phyloP scores from a whole-genome alignment of 2,888 invertebrate species.

The Ornithoptera priamus region DNA sequence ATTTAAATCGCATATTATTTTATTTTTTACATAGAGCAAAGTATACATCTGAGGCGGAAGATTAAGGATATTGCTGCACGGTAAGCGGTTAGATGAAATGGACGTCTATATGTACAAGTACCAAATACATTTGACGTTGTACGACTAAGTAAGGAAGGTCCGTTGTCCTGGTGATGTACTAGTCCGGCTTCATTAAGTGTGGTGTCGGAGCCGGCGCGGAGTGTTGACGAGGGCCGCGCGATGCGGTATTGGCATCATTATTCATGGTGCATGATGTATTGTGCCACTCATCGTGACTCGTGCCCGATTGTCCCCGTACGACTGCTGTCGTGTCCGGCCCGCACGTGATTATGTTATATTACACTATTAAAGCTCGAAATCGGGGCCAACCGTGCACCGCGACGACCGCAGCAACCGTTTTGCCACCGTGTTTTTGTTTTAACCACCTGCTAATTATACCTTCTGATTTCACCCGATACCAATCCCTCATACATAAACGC shows the following conservation, averaged over 20 bases:
- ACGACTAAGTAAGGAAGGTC: too few species aligned
- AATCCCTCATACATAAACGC: slow-evolving; percentile 23
- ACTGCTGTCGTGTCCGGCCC: slow-evolving; percentile 63
- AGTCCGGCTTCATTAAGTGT: slow-evolving; percentile 18
- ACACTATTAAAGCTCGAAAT: slow-evolving; percentile 54
- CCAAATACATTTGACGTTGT: too few species aligned
- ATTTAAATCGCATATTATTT: too few species aligned
- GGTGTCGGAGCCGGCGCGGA: slow-evolving; percentile 12
- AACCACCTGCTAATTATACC: slow-evolving; percentile 41
- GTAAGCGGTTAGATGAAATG: too few species aligned
- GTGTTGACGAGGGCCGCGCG: slow-evolving; percentile 28
- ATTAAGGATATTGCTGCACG: too few species aligned
- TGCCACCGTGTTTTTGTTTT: slow-evolving; percentile 36
- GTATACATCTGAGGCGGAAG: too few species aligned
- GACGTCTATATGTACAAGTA: too few species aligned
- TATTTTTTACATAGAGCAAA: too few species aligned
- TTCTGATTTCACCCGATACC: slow-evolving; percentile 14
- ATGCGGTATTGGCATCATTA: slow-evolving; percentile 57
- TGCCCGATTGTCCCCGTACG: slow-evolving; percentile 62
- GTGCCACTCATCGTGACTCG: slow-evolving; percentile 64
- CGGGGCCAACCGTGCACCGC: slow-evolving; percentile 63
- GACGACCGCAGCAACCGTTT: slow-evolving; percentile 45
- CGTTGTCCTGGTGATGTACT: neutral
- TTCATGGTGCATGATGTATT: slow-evolving; percentile 59
- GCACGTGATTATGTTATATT: slow-evolving; percentile 52